phyloP scores from a whole-genome alignment of 2,797 vertebrate genomes.

The Philypnodon macrostomus region DNA sequence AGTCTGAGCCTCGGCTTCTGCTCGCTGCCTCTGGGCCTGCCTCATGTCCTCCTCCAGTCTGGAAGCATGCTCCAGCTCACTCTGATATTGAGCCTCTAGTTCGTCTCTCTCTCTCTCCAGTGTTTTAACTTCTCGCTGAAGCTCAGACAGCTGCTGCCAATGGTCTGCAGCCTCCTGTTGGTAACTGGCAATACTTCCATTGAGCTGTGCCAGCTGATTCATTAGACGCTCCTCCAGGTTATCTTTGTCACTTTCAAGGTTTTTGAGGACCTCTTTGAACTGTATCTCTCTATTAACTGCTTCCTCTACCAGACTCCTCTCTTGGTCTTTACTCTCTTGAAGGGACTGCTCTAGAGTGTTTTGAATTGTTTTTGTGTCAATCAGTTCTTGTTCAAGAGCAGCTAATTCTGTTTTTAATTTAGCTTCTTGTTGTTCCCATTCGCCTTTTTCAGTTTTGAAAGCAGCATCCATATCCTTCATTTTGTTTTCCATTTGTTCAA shows the following conservation, averaged over 20 bases:
- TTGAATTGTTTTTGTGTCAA: conserved; percentile 64
- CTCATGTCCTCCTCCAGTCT: conserved; percentile 88
- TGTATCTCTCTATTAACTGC: conserved; percentile 69
- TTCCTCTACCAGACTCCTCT: conserved; percentile 69
- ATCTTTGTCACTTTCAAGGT: conserved; percentile 88
- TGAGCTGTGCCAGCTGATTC: conserved; percentile 97
- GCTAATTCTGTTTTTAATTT: conserved; percentile 54
- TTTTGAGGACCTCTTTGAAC: conserved; percentile 73
- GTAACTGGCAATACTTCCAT: conserved; percentile 96
- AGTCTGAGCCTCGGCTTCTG: conserved; percentile 76
- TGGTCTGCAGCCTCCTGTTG: conserved; percentile 88
- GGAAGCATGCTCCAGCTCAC: conserved; percentile 62
- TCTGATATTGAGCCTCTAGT: conserved; percentile 71
- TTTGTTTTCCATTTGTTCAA: conserved; percentile 39
- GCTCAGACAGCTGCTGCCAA: conserved; percentile 67
- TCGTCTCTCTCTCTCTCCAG: conserved; percentile 72
- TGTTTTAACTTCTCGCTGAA: conserved; percentile 68
- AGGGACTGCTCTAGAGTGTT: conserved; percentile 67
- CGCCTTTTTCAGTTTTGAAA: conserved; percentile 45
- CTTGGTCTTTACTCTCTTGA: conserved; percentile 64
- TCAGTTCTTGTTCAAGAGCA: conserved; percentile 76
- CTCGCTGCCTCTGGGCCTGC: conserved; percentile 82
- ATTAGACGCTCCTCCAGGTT: conserved; percentile 96
- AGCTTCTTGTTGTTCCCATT: conserved; percentile 37
- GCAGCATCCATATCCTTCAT: conserved; percentile 53